These are phyloP conservation scores for Phragmatobia fuliginosa DNA, from an alignment of 2,888 invertebrate species.

Conservation along the genomic window DNA sequence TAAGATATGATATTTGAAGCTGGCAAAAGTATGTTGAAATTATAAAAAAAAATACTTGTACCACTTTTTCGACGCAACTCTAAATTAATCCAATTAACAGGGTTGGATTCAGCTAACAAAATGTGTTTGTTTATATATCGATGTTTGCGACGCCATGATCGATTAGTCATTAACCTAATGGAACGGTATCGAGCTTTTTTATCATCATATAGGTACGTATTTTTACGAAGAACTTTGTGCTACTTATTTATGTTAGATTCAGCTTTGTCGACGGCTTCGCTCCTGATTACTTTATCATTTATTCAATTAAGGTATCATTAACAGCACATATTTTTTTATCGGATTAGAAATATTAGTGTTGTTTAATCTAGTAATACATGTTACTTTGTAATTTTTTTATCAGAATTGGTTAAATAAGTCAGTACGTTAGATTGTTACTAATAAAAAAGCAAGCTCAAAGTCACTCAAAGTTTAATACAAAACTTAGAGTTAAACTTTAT, in stretches of 20 bases:
- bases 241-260: not conserved
- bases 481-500: no score
- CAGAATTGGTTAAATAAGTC: not conserved
- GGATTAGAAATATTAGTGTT: not conserved
- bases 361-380: no score
- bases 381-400: not conserved
- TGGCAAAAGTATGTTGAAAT: not conserved
- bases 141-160: constrained; percentile 68
- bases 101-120: constrained; percentile 26
- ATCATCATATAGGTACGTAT: constrained; percentile 21
- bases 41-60: no score
- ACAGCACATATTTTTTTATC: not conserved
- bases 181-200: constrained; percentile 47
- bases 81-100: constrained; percentile 61
- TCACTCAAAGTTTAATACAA: no score
- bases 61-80: constrained; percentile 25
- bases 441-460: not conserved
- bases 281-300: not conserved
- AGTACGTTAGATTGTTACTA: not conserved
- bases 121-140: constrained; percentile 48
- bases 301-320: not conserved
- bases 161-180: constrained; percentile 74
- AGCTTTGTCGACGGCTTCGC: not conserved
- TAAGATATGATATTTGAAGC: no score
- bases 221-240: constrained; percentile 1